Percentiles rank a stretch among this genome's conserved stretches.
Conservation (phyloP, 92 coral and sea anemone species). For the Heteractis magnifica region DNA sequence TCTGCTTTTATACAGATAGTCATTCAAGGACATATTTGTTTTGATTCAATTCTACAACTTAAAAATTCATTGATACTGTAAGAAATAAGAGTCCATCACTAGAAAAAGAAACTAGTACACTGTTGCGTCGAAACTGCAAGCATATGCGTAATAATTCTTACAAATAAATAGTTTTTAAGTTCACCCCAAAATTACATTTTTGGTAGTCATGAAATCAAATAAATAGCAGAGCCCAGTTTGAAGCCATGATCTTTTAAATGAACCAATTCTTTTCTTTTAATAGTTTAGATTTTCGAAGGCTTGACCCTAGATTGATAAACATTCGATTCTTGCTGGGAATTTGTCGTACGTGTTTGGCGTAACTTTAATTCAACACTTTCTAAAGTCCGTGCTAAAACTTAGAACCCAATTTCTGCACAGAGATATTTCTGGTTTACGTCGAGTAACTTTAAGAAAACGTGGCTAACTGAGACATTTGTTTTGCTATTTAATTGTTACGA, state of each 20-base stretch:
- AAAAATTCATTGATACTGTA: background rate
- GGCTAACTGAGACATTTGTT: no score
- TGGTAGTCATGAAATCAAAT: background rate
- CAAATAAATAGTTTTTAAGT: no score
- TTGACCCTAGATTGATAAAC: background rate
- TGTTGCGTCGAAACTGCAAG: no score
- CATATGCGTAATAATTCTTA: no score
- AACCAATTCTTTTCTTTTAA: background rate
- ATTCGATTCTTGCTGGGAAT: background rate
- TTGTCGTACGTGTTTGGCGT: background rate
- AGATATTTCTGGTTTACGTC: no score
- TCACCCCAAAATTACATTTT: background rate
- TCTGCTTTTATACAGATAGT: background rate
- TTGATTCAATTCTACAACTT: background rate
- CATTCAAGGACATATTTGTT: background rate
- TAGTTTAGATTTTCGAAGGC: background rate
- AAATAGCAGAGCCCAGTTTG: background rate
- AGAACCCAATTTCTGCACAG: background rate
- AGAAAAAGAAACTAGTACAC: background rate
- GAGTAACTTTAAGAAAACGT: no score
- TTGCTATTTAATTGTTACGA: no score
- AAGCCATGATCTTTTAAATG: background rate
- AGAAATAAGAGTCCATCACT: background rate
- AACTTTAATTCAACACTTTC: background rate
- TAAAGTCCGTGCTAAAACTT: background rate